Conservation (phyloP, 2,797 vertebrate genomes). For the Chiroxiphia lanceolata region DNA sequence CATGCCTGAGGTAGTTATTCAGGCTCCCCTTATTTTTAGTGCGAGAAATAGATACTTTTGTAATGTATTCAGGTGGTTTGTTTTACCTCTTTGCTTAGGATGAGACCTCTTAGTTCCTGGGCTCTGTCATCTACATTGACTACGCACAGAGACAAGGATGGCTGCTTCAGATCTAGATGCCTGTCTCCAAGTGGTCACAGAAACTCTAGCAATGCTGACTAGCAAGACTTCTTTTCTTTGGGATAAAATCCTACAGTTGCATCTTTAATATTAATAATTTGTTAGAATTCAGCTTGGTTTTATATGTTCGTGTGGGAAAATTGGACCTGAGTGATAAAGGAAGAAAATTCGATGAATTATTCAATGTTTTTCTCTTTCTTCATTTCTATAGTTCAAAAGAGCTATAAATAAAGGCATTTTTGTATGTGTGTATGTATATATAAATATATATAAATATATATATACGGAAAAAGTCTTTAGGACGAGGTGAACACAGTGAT, state of each 20-base stretch:
- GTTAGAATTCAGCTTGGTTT: neutral
- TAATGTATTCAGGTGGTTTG: neutral
- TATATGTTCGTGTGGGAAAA: neutral
- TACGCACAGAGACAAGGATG: neutral
- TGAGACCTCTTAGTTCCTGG: neutral
- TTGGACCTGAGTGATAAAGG: neutral
- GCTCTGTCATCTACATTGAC: neutral
- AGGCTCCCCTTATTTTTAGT: neutral
- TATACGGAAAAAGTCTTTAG: neutral
- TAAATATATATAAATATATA: neutral
- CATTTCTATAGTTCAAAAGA: neutral
- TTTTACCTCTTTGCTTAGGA: neutral
- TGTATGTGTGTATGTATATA: neutral
- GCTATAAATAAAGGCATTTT: neutral
- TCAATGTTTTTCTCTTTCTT: neutral
- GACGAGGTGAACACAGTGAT: neutral
- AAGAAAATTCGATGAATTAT: constrained; percentile 29
- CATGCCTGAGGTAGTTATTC: neutral
- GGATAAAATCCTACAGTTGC: neutral
- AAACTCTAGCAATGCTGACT: neutral
- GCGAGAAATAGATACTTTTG: neutral
- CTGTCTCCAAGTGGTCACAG: neutral
- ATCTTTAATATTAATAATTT: neutral
- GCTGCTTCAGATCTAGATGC: neutral
- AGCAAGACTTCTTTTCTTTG: neutral